phyloP scores from a whole-genome alignment of 2,888 invertebrate species.

The Hyalella azteca region DNA sequence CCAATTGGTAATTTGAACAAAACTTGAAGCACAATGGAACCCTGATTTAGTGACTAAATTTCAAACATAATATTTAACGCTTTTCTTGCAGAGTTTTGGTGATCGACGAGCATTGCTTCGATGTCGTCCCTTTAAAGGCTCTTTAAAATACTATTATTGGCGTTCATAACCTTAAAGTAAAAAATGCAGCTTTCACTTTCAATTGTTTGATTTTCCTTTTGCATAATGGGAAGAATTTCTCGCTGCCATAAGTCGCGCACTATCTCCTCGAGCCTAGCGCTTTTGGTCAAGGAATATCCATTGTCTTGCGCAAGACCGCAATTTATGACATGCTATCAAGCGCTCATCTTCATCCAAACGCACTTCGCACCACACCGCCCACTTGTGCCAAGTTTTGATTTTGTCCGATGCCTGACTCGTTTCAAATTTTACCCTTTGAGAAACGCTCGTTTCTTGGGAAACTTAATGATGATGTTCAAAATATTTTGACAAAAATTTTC shows the following conservation, averaged over 20 bases:
- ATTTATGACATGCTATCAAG: conserved; percentile 23
- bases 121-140: too few species aligned
- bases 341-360: neutral
- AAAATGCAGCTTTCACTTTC: conserved; percentile 26
- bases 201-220: conserved; percentile 21
- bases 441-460: too few species aligned
- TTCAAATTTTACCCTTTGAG: too few species aligned
- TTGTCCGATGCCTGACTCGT: too few species aligned
- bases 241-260: conserved; percentile 25
- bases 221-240: conserved; percentile 28
- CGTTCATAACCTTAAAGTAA: too few species aligned
- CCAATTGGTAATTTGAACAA: too few species aligned
- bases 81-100: neutral
- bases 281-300: conserved; percentile 28
- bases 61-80: neutral
- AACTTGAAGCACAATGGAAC: too few species aligned
- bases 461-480: too few species aligned
- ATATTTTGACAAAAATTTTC: too few species aligned
- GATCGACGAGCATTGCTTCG: neutral
- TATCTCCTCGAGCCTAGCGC: neutral
- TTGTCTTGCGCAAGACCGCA: neutral
- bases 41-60: too few species aligned
- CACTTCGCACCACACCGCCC: neutral
- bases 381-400: too few species aligned
- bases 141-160: too few species aligned